These are phyloP conservation scores for Cephus runcator DNA, from an alignment of 2,888 invertebrate species.

Conservation along the genomic window DNA sequence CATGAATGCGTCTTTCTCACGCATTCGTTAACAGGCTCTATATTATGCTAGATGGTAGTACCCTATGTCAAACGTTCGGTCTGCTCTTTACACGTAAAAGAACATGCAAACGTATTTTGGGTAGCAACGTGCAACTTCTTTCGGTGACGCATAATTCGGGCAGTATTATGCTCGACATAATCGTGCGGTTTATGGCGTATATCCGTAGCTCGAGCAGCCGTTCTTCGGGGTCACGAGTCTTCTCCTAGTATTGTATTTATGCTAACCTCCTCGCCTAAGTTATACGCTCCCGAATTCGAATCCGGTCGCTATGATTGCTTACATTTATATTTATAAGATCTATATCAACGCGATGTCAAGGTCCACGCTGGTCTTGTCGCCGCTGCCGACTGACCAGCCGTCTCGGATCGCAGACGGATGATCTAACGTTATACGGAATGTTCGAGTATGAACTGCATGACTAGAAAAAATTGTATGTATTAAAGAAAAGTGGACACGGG, in stretches of 20 bases:
- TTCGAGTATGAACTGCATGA: neutral
- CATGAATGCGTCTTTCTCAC: neutral
- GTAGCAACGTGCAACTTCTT: neutral
- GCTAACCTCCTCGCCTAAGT: slow-evolving; percentile 19
- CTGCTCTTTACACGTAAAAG: neutral
- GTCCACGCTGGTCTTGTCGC: slow-evolving; percentile 20
- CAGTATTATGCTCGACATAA: slow-evolving; percentile 43
- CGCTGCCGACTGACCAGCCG: slow-evolving; percentile 34
- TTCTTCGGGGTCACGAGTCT: slow-evolving; percentile 11
- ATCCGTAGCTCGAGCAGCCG: slow-evolving; percentile 23
- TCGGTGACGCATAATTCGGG: slow-evolving; percentile 31
- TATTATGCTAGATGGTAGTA: neutral
- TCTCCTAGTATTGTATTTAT: slow-evolving; percentile 20
- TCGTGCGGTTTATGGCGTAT: slow-evolving; percentile 46
- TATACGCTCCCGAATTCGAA: slow-evolving; percentile 22
- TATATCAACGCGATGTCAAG: slow-evolving; percentile 41
- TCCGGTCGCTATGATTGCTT: slow-evolving; percentile 40
- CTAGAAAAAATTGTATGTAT: neutral
- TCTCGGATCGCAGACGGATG: neutral
- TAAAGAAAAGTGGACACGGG: rapidly evolving
- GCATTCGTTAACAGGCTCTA: neutral
- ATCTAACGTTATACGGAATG: neutral
- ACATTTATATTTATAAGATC: slow-evolving; percentile 56
- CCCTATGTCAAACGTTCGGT: neutral
- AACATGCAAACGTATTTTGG: neutral